Percentiles rank a stretch among this genome's conserved stretches.
Evolutionary conservation across 2,888 invertebrate species (phyloP).

Genomic region (Blastobasis lacticolella): DNA sequence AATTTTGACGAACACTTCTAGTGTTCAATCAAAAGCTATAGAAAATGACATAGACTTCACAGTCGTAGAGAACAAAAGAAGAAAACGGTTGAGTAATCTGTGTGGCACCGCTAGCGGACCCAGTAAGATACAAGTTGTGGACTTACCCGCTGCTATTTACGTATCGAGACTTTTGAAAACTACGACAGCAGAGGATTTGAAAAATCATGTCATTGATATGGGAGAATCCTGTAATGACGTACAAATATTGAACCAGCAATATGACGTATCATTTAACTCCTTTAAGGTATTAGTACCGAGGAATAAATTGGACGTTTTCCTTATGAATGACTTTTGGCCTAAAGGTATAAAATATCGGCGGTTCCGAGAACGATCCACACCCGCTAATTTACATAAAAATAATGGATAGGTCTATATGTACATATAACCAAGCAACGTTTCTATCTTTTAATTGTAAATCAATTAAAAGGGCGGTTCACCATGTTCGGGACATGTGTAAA

Average conservation of each 20-base stretch:
- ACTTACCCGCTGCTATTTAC: conserved; percentile 3
- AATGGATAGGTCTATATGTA: background rate
- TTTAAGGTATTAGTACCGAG: too few relatives aligned
- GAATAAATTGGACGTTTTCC: too few relatives aligned
- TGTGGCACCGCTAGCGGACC: background rate
- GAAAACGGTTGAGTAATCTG: background rate
- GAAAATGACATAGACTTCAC: background rate
- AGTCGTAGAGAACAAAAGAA: background rate
- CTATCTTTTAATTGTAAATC: conserved; percentile 6
- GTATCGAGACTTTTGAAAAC: conserved; percentile 3
- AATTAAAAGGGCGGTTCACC: conserved; percentile 6
- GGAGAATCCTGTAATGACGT: too few relatives aligned
- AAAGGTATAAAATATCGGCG: conserved; percentile 1
- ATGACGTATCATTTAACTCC: too few relatives aligned
- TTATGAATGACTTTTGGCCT: conserved; percentile 1
- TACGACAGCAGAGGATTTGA: background rate
- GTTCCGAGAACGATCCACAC: background rate
- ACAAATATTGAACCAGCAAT: too few relatives aligned
- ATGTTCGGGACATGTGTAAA: conserved; percentile 5
- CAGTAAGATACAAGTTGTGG: conserved; percentile 2
- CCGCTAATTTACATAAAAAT: background rate
- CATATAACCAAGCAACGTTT: background rate
- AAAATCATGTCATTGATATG: too few relatives aligned
- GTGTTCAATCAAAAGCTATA: too few relatives aligned
- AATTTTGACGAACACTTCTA: too few relatives aligned